These are phyloP conservation scores for Laticauda laticaudata DNA, from an alignment of 2,113 vertebrate genomes.

Conservation along the genomic window DNA sequence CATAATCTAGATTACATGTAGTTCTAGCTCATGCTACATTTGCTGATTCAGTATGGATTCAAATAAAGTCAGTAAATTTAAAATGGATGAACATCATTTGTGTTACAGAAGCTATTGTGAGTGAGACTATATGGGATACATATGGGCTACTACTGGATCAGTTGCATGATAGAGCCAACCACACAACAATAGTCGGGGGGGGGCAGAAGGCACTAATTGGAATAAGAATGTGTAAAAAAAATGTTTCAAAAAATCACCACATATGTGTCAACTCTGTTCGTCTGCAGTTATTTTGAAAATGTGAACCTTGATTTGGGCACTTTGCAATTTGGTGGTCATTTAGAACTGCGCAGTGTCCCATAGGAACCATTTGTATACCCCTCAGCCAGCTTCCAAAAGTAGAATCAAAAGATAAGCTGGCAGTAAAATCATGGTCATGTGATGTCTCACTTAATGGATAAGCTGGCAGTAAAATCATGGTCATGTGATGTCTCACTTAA, in stretches of 20 bases:
- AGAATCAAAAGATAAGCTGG: background rate
- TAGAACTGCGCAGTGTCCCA: background rate
- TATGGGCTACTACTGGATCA: background rate
- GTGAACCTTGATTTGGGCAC: background rate
- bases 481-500: background rate
- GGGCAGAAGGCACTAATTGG: background rate
- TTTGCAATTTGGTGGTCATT: background rate
- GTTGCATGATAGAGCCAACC: background rate
- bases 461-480: background rate
- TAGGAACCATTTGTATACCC: background rate
- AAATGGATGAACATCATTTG: background rate
- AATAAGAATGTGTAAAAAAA: background rate
- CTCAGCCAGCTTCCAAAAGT: background rate
- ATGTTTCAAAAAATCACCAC: background rate
- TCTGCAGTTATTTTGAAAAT: background rate
- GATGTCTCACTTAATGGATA: background rate
- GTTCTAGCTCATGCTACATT: background rate
- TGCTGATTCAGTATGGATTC: background rate
- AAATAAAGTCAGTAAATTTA: background rate
- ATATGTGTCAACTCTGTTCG: background rate
- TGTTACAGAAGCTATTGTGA: background rate
- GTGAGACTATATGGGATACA: background rate
- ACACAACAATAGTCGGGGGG: background rate
- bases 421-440: background rate
- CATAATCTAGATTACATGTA: background rate